Conservation (phyloP, 2,888 invertebrate species). For the Eupithecia abbreviata region DNA sequence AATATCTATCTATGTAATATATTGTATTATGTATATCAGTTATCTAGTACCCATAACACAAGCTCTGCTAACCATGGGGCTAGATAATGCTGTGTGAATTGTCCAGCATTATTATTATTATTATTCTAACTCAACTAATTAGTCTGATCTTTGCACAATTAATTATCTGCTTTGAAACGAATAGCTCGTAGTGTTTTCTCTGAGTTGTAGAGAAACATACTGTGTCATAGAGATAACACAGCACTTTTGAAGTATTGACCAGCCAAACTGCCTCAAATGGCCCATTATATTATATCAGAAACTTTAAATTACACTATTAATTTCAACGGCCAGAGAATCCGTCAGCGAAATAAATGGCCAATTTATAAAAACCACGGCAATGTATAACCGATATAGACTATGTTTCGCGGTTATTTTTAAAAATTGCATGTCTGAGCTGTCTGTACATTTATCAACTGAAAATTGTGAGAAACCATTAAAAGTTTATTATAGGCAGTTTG, state of each 20-base stretch:
- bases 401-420: not conserved
- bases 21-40: too few relatives aligned
- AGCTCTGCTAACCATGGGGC: too few relatives aligned
- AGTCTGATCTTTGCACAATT: not conserved
- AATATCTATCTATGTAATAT: too few relatives aligned
- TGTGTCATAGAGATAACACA: not conserved
- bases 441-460: not conserved
- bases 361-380: not conserved
- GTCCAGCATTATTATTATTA: too few relatives aligned
- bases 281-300: conserved; percentile 25
- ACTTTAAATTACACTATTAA: conserved; percentile 37
- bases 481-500: not conserved
- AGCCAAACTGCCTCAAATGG: conserved; percentile 34
- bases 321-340: conserved; percentile 24
- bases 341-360: conserved; percentile 42
- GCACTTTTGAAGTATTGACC: conserved; percentile 14
- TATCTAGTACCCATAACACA: too few relatives aligned
- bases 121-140: not conserved
- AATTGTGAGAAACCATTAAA: not conserved
- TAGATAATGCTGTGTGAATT: too few relatives aligned
- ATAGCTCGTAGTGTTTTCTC: not conserved
- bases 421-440: not conserved
- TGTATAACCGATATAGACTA: not conserved
- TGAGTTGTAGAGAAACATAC: not conserved
- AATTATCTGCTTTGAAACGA: not conserved